A percentile compares a stretch with the other conserved stretches of the same genome.
Conservation (phyloP, 2,888 invertebrate genomes). For the Alviniconcha strummeri region DNA sequence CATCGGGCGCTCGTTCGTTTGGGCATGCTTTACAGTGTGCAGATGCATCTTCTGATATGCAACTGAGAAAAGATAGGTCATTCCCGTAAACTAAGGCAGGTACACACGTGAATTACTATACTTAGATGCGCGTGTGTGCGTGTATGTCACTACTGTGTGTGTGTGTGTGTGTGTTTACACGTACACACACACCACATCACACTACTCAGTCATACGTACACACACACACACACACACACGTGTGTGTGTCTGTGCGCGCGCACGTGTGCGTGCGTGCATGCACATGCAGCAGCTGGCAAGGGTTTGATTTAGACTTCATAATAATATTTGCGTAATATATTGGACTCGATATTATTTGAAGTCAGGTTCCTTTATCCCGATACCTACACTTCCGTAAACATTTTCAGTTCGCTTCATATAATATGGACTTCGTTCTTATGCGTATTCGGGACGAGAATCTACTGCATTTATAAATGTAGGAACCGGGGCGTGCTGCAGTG, state of each 20-base stretch:
- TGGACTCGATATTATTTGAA: background rate
- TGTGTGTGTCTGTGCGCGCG: background rate
- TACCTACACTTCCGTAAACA: background rate
- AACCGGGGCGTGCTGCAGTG: background rate
- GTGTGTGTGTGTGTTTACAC: background rate
- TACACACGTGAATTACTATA: background rate
- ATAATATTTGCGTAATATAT: background rate
- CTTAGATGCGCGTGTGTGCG: background rate
- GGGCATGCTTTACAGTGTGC: too few relatives aligned
- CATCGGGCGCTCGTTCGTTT: too few relatives aligned
- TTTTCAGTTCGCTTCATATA: background rate
- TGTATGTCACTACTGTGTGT: background rate
- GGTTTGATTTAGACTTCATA: background rate
- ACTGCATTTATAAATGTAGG: background rate
- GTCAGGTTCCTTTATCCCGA: background rate
- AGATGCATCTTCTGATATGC: too few relatives aligned
- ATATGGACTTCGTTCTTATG: background rate
- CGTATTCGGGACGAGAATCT: background rate
- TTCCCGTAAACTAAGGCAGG: too few relatives aligned
- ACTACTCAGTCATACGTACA: background rate
- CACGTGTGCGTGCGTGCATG: background rate
- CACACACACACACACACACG: conserved; percentile 19
- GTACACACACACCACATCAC: background rate
- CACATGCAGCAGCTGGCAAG: background rate
- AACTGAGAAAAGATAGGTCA: too few relatives aligned